Conservation (phyloP, 53 echinoderm and acorn worm genomes). For the Henricia sp. region DNA sequence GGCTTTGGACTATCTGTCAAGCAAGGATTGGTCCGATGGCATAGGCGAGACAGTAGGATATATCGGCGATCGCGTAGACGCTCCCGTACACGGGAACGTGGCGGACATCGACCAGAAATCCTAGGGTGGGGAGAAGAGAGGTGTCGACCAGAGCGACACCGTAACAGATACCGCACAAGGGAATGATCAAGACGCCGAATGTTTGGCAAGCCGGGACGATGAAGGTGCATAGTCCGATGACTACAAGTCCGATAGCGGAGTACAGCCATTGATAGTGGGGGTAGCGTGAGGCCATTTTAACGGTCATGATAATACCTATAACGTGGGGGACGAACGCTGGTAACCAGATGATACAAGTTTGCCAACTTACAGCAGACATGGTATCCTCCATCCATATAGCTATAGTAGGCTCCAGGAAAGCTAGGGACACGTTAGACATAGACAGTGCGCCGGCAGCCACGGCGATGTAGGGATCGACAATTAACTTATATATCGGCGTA, state of each 20-base stretch:
- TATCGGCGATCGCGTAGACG: slow-evolving; percentile 97
- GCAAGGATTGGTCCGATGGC: slow-evolving; percentile 95
- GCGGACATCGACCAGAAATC: slow-evolving; percentile 88
- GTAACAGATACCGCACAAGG: slow-evolving; percentile 95
- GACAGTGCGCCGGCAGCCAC: slow-evolving; percentile 89
- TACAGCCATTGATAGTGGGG: slow-evolving; percentile 91
- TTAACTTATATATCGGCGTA: slow-evolving; percentile 93
- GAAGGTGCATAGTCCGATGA: slow-evolving; percentile 87
- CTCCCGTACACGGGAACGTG: slow-evolving; percentile 93
- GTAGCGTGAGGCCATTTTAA: slow-evolving; percentile 78
- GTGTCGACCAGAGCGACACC: slow-evolving; percentile 96
- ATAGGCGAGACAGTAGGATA: slow-evolving; percentile 94
- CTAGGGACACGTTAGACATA: slow-evolving; percentile 89
- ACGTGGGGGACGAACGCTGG: slow-evolving; percentile 98
- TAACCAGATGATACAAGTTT: slow-evolving; percentile 96
- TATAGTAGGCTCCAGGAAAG: slow-evolving; percentile 98
- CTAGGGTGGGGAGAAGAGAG: slow-evolving; percentile 88
- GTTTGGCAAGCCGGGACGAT: slow-evolving; percentile 91
- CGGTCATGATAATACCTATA: slow-evolving; percentile 88
- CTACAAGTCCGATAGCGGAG: slow-evolving; percentile 85
- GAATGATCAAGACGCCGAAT: slow-evolving; percentile 81
- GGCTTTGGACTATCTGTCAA: slow-evolving; percentile 83
- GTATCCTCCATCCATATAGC: slow-evolving; percentile 98
- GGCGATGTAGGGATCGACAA: slow-evolving; percentile 93
- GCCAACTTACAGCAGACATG: slow-evolving; percentile 96